Evolutionary conservation across 2,797 vertebrate genomes (phyloP), one percentile per base, ranked within the genome.

Genomic region (Oophaga sylvatica): DNA sequence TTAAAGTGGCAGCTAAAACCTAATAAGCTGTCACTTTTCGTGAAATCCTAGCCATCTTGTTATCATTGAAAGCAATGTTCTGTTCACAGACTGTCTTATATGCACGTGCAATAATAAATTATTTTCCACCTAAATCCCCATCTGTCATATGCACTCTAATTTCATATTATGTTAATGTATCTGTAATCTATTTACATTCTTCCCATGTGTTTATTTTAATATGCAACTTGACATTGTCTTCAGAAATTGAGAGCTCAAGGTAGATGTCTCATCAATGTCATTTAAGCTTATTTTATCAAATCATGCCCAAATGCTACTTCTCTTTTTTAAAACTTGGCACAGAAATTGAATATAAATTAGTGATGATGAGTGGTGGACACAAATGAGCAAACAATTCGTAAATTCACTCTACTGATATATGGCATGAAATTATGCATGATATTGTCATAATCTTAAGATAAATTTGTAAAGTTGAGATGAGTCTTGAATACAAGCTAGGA

Each of bases 161-260:
- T 85, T 88, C 78, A 85, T 80, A 85, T 88, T 88, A 85, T 88
- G 87, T 81, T 67, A 88, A 88, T 88, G 45, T 63, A 35, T 75
- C 45, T 82, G 70, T 88, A 88, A 88, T 88, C 83, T 82, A 85
- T 81, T 88, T 82, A 85, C 77, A 80, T 65, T 85, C 70, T 68
- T 84, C 80, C 81, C 87, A 60, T 84, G 76, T 88, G 82, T 80
- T 84, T 88, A 70, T 53, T 77, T 63, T 85, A 84, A 88, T 80
- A 88, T 67, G 56, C 76, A 80, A 80, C 26, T 79, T 85, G 87
- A 84, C 67, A 79, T 80, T 80, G 82, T 88, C 75, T 84, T 79
- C 82, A 75, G 70, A 88, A 84, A 84, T 70, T 84, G 67, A 88
- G 76, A 80, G 41, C 63, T 79, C 81, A 83, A 57, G 31, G 77